Evolutionary conservation across 2,888 invertebrate genomes (phyloP), one percentile per base, ranked within the genome.

Genomic region (Carterocephalus palaemon): DNA sequence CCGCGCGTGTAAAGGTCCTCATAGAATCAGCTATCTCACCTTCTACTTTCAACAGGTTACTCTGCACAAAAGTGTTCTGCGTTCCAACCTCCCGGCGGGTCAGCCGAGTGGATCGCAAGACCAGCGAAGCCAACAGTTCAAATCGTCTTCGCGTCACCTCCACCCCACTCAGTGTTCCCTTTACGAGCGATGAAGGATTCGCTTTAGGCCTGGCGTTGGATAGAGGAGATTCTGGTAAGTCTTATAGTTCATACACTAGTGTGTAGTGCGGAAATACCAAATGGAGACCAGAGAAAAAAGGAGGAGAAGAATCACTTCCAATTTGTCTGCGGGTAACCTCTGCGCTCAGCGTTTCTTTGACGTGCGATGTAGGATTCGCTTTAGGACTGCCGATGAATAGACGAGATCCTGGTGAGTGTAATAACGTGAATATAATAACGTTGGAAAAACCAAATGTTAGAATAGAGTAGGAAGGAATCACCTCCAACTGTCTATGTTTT

Each of bases 31-130:
- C n/a, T 6, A 19, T 6, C 19, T 19, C 19, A 19, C 6, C n/a
- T 26, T 37, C 1, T 22, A 20, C 9, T 34, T 34, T 13, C 19
- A 50, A 2, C 54, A 87, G 87, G 67, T 70, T 88, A 55, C 81
- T 90, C 71, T 90, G 89, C 68, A 90, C 90, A 1, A 90, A 90
- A 71, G 89, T 90, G 7, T 90, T 90, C 64, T 81, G 89, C 48
- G 88, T 90, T 52, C 90, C 90, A 1, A 64, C 76, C 2, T 64
- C 76, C 6, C 72, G 71, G 5, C 70, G 57, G 8, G 57, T 74
- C 20, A 78, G 71, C 46, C 63, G 73, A 1, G 62, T 49, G 22
- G 76, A 75, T 3, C 60, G 75, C 2, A 76, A 69, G 52, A 48
- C 58, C 2, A 61, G 62, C 20, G 70, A 70, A 7, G 37, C 51